Evolutionary conservation across 2,113 vertebrate genomes (phyloP).

Genomic region (Peromyscus californicus): DNA sequence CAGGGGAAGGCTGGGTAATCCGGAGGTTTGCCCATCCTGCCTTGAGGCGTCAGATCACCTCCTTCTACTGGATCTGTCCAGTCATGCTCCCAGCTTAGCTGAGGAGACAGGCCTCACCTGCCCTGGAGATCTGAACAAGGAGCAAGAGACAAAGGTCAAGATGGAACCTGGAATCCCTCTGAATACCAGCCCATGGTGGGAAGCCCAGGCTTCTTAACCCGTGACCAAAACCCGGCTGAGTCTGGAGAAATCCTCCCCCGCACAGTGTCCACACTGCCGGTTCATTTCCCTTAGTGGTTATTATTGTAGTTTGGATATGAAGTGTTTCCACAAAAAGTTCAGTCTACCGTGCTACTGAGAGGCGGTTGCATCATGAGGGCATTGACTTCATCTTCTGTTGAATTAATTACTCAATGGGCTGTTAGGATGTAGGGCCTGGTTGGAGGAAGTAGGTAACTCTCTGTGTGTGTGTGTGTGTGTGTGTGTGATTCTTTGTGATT

Average conservation of each 20-base stretch:
- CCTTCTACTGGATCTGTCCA: background rate
- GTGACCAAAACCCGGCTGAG: background rate
- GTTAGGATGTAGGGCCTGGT: background rate
- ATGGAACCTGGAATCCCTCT: background rate
- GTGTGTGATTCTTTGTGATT: background rate
- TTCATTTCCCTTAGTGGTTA: too few species aligned
- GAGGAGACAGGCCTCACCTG: background rate
- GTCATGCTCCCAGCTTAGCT: background rate
- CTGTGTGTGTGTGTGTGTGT: background rate
- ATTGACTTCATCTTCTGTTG: background rate
- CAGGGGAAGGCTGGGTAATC: background rate
- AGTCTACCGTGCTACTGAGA: too few species aligned
- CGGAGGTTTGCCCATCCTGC: background rate
- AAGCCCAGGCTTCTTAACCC: background rate
- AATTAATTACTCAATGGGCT: background rate
- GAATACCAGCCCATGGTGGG: too few species aligned
- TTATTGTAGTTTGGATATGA: background rate
- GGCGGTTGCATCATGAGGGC: background rate
- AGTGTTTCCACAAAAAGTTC: background rate
- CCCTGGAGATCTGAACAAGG: background rate
- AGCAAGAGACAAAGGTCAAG: background rate
- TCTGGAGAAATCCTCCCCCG: background rate
- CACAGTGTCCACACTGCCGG: fast-evolving
- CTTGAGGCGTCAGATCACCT: background rate
- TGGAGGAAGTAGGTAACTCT: background rate